Conservation (phyloP, 2,113 vertebrate species). For the Dipodomys stephensi region DNA sequence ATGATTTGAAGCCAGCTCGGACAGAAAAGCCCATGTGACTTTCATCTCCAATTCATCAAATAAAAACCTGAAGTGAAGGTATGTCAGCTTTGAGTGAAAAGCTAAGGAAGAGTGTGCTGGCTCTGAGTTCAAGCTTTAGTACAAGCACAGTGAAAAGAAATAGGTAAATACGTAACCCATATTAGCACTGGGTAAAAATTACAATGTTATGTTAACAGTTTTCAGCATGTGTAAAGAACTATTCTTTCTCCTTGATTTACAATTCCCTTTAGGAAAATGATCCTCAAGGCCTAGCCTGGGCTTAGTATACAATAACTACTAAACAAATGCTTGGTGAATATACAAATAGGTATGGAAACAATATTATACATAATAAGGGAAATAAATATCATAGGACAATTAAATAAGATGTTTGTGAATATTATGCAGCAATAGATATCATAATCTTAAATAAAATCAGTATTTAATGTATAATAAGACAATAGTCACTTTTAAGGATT, state of each 20-base stretch:
- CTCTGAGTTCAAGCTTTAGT: too few species aligned
- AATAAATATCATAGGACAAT: not conserved
- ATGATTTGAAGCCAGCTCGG: too few species aligned
- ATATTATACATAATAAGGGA: not conserved
- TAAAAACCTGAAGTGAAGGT: too few species aligned
- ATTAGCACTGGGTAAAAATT: not conserved
- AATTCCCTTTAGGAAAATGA: not conserved
- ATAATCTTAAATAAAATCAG: conserved; percentile 6
- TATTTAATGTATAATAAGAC: not conserved
- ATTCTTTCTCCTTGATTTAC: not conserved
- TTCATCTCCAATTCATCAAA: too few species aligned
- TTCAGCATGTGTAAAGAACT: not conserved
- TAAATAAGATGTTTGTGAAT: conserved; percentile 1
- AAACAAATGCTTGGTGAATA: not conserved
- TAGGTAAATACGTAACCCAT: too few species aligned
- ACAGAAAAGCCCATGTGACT: too few species aligned
- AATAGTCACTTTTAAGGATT: not conserved
- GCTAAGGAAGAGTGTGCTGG: too few species aligned
- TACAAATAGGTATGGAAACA: not conserved
- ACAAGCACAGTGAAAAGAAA: too few species aligned
- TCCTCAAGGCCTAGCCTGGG: not conserved
- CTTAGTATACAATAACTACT: not conserved
- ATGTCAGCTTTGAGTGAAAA: too few species aligned
- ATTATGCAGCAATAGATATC: not conserved
- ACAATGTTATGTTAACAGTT: not conserved